phyloP scores from a whole-genome alignment of 37 sponge, comb jelly and placozoan species.

The Aphrocallistes beatrix region DNA sequence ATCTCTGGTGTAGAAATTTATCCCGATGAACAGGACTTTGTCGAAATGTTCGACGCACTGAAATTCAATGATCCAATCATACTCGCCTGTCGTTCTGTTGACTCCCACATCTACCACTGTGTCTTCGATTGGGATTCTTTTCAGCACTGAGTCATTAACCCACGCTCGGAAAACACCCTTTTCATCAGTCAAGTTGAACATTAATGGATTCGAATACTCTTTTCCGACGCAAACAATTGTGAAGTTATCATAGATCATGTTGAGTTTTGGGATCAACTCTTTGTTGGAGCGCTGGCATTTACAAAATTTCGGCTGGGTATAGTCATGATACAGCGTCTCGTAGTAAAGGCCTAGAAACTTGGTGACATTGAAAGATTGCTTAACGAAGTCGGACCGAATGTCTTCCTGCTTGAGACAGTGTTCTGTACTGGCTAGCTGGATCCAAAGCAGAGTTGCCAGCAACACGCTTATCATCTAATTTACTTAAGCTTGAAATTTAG shows the following conservation, averaged over 20 bases:
- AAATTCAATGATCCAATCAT: slow-evolving; percentile 48
- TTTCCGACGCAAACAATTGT: slow-evolving; percentile 22
- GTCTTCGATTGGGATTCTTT: slow-evolving; percentile 23
- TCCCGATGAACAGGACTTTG: slow-evolving; percentile 33
- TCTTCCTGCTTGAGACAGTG: slow-evolving; percentile 34
- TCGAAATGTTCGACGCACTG: slow-evolving; percentile 40
- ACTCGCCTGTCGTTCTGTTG: slow-evolving; percentile 12
- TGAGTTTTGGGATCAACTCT: slow-evolving; percentile 11
- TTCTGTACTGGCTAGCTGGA: background rate
- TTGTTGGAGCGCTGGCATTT: slow-evolving; percentile 34
- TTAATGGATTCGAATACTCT: background rate
- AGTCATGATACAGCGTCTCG: slow-evolving; percentile 45
- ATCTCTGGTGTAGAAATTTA: slow-evolving; percentile 34
- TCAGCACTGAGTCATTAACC: background rate
- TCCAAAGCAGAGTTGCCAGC: too few relatives aligned
- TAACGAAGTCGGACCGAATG: slow-evolving; percentile 39
- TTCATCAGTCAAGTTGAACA: slow-evolving; percentile 28
- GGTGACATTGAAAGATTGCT: slow-evolving; percentile 23
- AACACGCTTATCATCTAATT: too few relatives aligned
- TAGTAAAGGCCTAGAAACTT: slow-evolving; percentile 39
- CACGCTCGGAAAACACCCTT: slow-evolving; percentile 30
- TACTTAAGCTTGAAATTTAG: too few relatives aligned
- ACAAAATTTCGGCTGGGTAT: slow-evolving; percentile 37
- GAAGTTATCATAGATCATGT: slow-evolving; percentile 35
- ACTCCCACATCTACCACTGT: slow-evolving; percentile 38